Base-by-base conservation (phyloP, 2,888 invertebrate genomes). In the Megaustenia siamemsis region DNA sequence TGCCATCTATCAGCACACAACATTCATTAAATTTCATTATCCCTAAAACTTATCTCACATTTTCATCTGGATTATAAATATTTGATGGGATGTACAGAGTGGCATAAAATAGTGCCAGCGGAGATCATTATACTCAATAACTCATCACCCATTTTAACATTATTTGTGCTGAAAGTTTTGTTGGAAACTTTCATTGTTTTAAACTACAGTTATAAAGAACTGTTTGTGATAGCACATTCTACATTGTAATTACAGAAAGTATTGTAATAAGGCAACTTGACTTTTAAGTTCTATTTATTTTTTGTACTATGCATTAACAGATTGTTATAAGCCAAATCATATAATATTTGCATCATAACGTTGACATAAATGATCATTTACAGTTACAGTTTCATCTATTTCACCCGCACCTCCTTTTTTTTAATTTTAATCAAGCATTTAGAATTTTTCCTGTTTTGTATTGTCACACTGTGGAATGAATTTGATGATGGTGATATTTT, bases 191-290 rank as follows among this genome's bases (percentile, higher is more conserved):
- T 81, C 82, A 69, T 28, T 86, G 86, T 86, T 84, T 78, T 82
- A 81, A 82, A 68, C 75, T 83, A 76, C 83, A 83, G 66, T 86
- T 83, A 80, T 86, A 45, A 86, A 77, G 69, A 83, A 82, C 60
- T 49, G 69, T 85, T 86, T 86, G 84, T 84, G 86, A 86, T 86
- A 84, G 82, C 82, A 84, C 86, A 86, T 75, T 80, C 60, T 78
- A 76, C 86, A 87, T 78, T 83, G 79, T 85, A 75, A 81, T 84
- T 21, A 79, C 69, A 76, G 81, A 81, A 85, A 85, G 85, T 77
- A 85, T 81, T 81, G 81, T 81, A 76, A 76, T 81, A 81, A 85
- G 66, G 82, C 35, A n/a, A 35, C 69, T 35, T 75, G 0, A 21
- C 49, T 45, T 49, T 18, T 73, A 43, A 63, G 45, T 68, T 83